Base-by-base conservation (phyloP, 2,888 invertebrate genomes). In the Thecophora atra region DNA sequence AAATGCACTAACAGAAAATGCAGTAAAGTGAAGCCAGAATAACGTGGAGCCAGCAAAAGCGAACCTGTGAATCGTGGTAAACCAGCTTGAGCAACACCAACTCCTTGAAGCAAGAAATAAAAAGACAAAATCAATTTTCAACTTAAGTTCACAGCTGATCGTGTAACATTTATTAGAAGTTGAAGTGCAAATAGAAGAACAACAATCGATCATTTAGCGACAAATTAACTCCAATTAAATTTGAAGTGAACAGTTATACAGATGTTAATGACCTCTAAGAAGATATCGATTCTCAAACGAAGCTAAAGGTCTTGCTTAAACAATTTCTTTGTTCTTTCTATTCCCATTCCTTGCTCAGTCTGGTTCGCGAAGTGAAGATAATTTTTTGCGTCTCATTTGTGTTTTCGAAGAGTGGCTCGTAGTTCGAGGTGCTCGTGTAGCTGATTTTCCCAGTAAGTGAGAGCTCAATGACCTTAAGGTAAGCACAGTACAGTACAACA, bases 381-480 rank as follows among this genome's bases (percentile, higher is more conserved):
- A 37, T 37, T 37, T 37, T 37, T 37, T 37, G 37, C 11, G 11
- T 37, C 11, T 37, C 37, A 37, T 37, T 37, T 37, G 37, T 37
- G 11, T 37, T 37, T 37, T 37, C 47, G 11, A 11, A 11, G n/a
- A 11, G 47, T n/a, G 47, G 11, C 2, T n/a, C 4, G 8, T 8
- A 47, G 17, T 5, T 47, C 11, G 15, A 47, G 47, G n/a, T 47
- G 17, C 47, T 47, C 47, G 47, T 47, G 17, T n/a, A 47, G 15
- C 47, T 5, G 47, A n/a, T 47, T 5, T 28, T 58, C 17, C 1
- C 6, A 37, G 2, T 37, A 8, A 3, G 26, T 28, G 24, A 28
- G 28, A 58, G 58, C 28, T 58, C 58, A 58, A 17, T 58, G 58
- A 28, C 24, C 58, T 17, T 58, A 28, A 26, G 28, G 28, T 47